A percentile compares a stretch with the other conserved stretches of the same genome.
Conservation (phyloP, 2,888 invertebrate genomes). For the Tenthredo livida region DNA sequence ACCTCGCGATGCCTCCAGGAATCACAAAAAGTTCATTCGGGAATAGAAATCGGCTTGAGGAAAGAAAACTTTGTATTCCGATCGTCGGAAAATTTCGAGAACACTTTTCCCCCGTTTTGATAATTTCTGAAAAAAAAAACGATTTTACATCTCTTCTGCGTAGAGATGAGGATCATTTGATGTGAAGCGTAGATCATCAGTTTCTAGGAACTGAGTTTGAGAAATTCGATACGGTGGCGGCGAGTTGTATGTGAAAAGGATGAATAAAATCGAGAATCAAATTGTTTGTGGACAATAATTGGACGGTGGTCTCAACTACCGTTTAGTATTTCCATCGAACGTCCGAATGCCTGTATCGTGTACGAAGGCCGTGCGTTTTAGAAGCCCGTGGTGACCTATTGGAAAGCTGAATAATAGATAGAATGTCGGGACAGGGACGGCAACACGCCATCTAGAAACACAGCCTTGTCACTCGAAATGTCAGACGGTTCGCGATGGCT, state of each 20-base stretch:
- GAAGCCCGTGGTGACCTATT: constrained; percentile 67
- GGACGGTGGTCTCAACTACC: neutral
- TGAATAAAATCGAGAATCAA: neutral
- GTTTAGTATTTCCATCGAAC: constrained; percentile 7
- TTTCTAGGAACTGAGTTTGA: neutral
- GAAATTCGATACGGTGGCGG: neutral
- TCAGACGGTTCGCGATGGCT: constrained; percentile 70
- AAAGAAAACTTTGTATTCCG: too few relatives aligned
- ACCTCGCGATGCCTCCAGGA: neutral
- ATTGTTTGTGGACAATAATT: neutral
- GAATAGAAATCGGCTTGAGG: too few relatives aligned
- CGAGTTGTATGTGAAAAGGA: neutral
- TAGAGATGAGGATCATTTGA: too few relatives aligned
- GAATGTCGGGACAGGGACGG: constrained; percentile 67
- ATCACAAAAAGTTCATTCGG: neutral
- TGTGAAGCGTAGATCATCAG: neutral
- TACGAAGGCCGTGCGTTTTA: constrained; percentile 23
- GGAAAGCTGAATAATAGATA: constrained; percentile 76
- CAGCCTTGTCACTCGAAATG: constrained; percentile 76
- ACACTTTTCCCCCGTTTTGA: neutral
- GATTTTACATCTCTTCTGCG: neutral
- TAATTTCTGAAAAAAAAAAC: neutral
- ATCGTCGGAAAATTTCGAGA: too few relatives aligned
- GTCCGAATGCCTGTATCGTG: neutral
- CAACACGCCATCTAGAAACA: constrained; percentile 73